Base-by-base conservation (phyloP, 2,888 invertebrate species). In the Yponomeuta cagnagella region DNA sequence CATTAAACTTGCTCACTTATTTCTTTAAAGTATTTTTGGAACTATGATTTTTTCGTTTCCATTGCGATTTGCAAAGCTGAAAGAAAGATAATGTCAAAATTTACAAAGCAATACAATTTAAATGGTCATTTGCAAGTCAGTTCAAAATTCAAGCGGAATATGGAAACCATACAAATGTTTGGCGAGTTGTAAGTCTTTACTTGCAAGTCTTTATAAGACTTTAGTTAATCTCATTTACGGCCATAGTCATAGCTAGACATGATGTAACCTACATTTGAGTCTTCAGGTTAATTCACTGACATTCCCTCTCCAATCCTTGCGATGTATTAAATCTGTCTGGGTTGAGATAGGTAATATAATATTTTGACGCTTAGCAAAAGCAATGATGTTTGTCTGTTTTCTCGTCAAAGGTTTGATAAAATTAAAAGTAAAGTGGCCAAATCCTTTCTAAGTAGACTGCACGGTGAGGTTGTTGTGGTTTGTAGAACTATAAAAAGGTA, bases 171-270 rank as follows among this genome's bases (percentile, higher is more conserved):
- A 58, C 52, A 15, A 58, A 58, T 58, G 52, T 15, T 58, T 12
- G 12, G 52, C 52, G 52, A 12, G 52, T 58, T 12, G 52, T 58
- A 3, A n/a, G n/a, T n/a, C n/a, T n/a, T n/a, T 58, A 58, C 52
- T 58, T 58, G 52, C 52, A 58, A 58, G 52, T 58, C 52, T 58
- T 58, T 58, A 12, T 58, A 58, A 67, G 67, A n/a, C 67, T 66
- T 66, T n/a, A 67, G 43, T n/a, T 43, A 67, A 67, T 67, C 67
- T 37, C 43, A 67, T 67, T 67, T 67, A 37, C 67, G 37, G 67
- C 31, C 43, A 69, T 43, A 69, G 33, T 9, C 23, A 3, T 15
- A 2, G 52, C 15, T 15, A 58, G 52, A 58, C 15, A 58, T 12
- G 52, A 58, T 58, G 12, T 58, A 58, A 58, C 52, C 52, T 58